Evolutionary conservation across 2,113 vertebrate species (phyloP).

Genomic region (Lepidiolamprologus cunningtoni): DNA sequence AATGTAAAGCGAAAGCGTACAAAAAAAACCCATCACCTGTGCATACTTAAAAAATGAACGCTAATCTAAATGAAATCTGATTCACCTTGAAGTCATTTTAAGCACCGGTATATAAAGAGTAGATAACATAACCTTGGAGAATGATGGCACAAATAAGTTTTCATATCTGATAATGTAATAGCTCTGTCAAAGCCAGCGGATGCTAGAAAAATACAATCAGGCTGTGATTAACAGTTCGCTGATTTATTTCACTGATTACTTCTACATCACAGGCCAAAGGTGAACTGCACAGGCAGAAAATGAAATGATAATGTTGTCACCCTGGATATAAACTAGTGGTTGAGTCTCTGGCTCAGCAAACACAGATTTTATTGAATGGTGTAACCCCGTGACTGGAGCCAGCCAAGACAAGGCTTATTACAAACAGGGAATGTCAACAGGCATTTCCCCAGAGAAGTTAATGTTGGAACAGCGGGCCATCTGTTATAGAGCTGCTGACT

Average conservation of each 20-base stretch:
- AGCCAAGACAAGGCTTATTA: neutral
- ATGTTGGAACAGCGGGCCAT: neutral
- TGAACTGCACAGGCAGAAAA: neutral
- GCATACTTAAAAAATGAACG: neutral
- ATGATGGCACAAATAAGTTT: constrained; percentile 5
- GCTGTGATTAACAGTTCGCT: constrained; percentile 19
- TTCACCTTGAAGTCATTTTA: constrained; percentile 34
- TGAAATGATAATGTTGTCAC: neutral
- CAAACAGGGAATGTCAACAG: constrained; percentile 1
- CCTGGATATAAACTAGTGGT: neutral
- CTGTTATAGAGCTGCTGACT: neutral
- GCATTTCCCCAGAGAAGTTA: neutral
- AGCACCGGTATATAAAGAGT: neutral
- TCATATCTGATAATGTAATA: constrained; percentile 39
- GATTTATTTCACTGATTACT: constrained; percentile 36
- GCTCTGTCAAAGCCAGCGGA: constrained; percentile 6
- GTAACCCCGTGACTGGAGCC: neutral
- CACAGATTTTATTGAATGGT: constrained; percentile 10
- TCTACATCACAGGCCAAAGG: neutral
- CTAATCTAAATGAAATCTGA: constrained; percentile 70
- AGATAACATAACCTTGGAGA: constrained; percentile 31
- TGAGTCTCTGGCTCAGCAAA: neutral
- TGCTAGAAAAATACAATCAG: neutral
- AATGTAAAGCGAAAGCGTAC: neutral
- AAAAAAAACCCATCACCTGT: neutral